phyloP scores from a whole-genome alignment of 2,888 invertebrate genomes.

The Epistrophella euchroma region DNA sequence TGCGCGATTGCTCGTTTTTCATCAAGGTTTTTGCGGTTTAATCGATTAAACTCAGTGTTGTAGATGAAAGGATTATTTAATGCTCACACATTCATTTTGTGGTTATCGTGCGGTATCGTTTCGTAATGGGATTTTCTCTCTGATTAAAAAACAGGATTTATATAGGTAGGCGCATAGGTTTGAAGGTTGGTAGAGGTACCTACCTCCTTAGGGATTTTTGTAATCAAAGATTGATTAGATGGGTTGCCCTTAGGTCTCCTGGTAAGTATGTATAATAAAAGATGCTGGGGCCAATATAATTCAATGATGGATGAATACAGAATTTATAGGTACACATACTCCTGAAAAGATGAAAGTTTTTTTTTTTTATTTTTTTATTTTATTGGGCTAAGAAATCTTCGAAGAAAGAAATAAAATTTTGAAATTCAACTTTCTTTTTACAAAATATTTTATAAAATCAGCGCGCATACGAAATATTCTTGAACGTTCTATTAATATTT shows the following conservation, averaged over 20 bases:
- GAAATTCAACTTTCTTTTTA: no score
- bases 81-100: slow-evolving; percentile 36
- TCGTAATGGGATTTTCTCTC: slow-evolving; percentile 11
- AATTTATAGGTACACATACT: not conserved
- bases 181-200: no score
- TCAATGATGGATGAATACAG: not conserved
- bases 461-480: no score
- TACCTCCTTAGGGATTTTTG: not conserved
- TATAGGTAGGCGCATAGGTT: not conserved
- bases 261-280: not conserved
- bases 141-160: slow-evolving; percentile 13
- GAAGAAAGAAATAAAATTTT: no score
- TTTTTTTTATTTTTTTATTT: not conserved
- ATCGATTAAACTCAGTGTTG: slow-evolving; percentile 29
- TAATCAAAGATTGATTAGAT: slow-evolving; percentile 15
- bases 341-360: not conserved
- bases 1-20: slow-evolving; percentile 20
- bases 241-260: not conserved
- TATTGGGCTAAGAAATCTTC: not conserved
- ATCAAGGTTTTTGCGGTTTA: slow-evolving; percentile 31
- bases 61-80: slow-evolving; percentile 43
- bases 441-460: no score
- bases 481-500: no score
- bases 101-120: slow-evolving; percentile 4
- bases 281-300: not conserved